phyloP scores from a whole-genome alignment of 1,140 invertebrate species.

The Hycleus phaleratus region DNA sequence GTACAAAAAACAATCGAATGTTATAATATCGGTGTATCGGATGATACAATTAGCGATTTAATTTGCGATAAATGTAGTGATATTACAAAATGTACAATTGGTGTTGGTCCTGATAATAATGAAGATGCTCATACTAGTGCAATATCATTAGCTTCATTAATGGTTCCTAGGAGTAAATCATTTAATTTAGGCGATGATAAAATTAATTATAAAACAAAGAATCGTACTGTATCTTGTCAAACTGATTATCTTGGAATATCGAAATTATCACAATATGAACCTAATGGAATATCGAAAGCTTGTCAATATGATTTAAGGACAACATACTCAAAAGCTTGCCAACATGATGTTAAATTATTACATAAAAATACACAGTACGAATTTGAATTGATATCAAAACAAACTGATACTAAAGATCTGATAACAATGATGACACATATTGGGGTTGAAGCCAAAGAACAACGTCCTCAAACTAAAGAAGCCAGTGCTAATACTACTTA shows the following conservation, averaged over 20 bases:
- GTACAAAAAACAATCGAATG: conserved; percentile 40
- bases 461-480: conserved; percentile 15
- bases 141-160: conserved; percentile 32
- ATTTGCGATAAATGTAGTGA: conserved; percentile 46
- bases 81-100: conserved; percentile 39
- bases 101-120: conserved; percentile 39
- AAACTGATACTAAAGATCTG: conserved; percentile 34
- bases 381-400: conserved; percentile 19
- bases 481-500: conserved; percentile 21
- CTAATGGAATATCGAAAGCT: conserved; percentile 19
- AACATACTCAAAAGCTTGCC: conserved; percentile 34
- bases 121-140: conserved; percentile 23
- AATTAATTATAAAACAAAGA: conserved; percentile 25
- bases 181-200: conserved; percentile 37
- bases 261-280: conserved; percentile 27
- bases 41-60: conserved; percentile 41
- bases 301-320: conserved; percentile 25
- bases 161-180: conserved; percentile 33
- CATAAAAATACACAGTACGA: conserved; percentile 35
- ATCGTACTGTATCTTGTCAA: conserved; percentile 30
- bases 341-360: conserved; percentile 33
- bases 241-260: conserved; percentile 12
- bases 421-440: conserved; percentile 19
- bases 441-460: conserved; percentile 21
- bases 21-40: conserved; percentile 43